phyloP scores from a whole-genome alignment of 1,140 invertebrate genomes.

The Cherax destructor region DNA sequence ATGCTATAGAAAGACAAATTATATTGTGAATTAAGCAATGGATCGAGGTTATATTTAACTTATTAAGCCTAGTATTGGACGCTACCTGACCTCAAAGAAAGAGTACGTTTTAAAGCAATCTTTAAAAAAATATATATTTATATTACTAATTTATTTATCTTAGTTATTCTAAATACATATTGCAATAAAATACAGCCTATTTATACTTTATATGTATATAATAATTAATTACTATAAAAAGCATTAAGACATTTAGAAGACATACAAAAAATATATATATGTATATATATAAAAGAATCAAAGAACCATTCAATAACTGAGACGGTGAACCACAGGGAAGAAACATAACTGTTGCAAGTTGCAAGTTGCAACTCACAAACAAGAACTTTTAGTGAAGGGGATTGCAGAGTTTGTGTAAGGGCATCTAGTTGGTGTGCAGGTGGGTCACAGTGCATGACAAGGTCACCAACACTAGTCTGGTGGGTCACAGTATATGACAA shows the following conservation, averaged over 20 bases:
- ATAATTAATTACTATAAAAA: conserved; percentile 26
- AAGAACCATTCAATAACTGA: conserved; percentile 27
- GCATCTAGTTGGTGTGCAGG: not conserved
- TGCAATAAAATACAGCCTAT: conserved; percentile 27
- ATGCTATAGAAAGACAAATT: too few species aligned
- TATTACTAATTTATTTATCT: not conserved
- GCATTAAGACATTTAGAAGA: not conserved
- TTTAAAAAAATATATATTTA: not conserved
- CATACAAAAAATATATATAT: not conserved
- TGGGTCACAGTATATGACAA: too few species aligned
- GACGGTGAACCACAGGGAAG: not conserved
- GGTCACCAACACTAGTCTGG: not conserved
- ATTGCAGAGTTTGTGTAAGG: not conserved
- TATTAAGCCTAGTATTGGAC: too few species aligned
- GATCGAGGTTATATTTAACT: too few species aligned
- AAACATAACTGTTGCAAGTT: not conserved
- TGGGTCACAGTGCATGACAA: not conserved
- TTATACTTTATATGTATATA: conserved; percentile 16
- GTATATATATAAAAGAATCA: not conserved
- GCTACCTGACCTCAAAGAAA: not conserved
- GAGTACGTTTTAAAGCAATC: not conserved
- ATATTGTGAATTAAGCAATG: too few species aligned
- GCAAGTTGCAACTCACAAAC: not conserved
- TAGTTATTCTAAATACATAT: conserved; percentile 39
- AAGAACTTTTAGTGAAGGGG: not conserved